Conservation (phyloP, 2,888 invertebrate genomes). For the Carpatolechia fugitivella region DNA sequence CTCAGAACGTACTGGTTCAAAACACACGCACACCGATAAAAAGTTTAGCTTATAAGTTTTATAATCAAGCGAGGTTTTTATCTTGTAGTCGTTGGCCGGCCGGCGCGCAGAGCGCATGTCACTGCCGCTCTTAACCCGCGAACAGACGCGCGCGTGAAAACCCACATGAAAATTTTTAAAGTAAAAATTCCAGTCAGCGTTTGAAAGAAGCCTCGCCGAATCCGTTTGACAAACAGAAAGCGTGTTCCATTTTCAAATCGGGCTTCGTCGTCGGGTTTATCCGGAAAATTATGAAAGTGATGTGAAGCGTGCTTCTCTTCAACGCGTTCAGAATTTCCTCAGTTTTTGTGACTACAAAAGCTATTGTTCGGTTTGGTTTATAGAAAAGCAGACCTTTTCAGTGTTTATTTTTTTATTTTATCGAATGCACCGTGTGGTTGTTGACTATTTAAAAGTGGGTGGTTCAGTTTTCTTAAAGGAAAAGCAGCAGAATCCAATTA, state of each 20-base stretch:
- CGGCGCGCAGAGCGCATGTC: constrained; percentile 72
- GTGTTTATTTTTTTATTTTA: constrained; percentile 58
- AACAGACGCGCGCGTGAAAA: constrained; percentile 62
- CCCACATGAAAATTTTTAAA: constrained; percentile 53
- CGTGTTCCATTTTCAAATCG: constrained; percentile 57
- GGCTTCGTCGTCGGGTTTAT: constrained; percentile 46
- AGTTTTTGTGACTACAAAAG: constrained; percentile 69
- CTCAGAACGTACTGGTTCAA: constrained; percentile 57
- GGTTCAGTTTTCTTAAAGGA: constrained; percentile 70
- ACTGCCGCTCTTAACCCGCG: constrained; percentile 37
- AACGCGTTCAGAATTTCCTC: constrained; percentile 55
- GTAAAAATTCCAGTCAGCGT: constrained; percentile 39
- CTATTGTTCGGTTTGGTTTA: constrained; percentile 65
- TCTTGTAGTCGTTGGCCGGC: constrained; percentile 74
- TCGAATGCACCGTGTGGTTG: constrained; percentile 69
- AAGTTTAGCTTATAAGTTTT: constrained; percentile 78
- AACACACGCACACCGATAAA: constrained; percentile 69
- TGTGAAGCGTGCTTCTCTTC: constrained; percentile 67
- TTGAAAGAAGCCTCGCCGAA: constrained; percentile 51
- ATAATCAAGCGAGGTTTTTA: constrained; percentile 78
- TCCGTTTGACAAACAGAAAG: constrained; percentile 48
- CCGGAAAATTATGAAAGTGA: constrained; percentile 73
- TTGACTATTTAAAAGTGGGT: constrained; percentile 72
- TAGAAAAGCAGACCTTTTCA: constrained; percentile 55
- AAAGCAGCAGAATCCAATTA: constrained; percentile 74